phyloP scores from a whole-genome alignment of 2,888 invertebrate genomes.

The Octonoba sinensis region DNA sequence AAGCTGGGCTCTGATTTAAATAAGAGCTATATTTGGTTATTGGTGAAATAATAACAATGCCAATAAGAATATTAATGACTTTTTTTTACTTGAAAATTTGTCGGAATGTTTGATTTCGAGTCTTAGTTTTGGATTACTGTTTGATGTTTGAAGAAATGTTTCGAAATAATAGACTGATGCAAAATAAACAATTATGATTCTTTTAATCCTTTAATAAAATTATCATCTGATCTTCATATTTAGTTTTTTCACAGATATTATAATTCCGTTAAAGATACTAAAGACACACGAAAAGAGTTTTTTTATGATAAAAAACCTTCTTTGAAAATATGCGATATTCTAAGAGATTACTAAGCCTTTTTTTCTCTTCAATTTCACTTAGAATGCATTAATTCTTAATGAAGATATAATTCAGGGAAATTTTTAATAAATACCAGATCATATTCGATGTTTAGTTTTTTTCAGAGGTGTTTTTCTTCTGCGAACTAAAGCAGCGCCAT shows the following conservation, averaged over 20 bases:
- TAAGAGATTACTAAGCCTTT: conserved; percentile 34
- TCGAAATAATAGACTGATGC: conserved; percentile 45
- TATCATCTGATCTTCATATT: conserved; percentile 26
- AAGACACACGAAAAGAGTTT: conserved; percentile 20
- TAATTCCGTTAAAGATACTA: conserved; percentile 48
- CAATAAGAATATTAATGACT: conserved; percentile 38
- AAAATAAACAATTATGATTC: conserved; percentile 48
- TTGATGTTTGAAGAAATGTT: conserved; percentile 41
- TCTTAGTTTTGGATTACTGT: conserved; percentile 27
- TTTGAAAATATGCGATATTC: conserved; percentile 44
- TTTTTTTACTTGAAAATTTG: background rate
- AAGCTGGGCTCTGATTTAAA: conserved; percentile 3
- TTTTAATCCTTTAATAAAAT: conserved; percentile 49
- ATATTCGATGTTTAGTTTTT: conserved; percentile 27
- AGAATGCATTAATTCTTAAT: conserved; percentile 56
- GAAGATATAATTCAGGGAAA: conserved; percentile 55
- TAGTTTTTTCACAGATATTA: background rate
- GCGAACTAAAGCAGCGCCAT: conserved; percentile 16
- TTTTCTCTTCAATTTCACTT: conserved; percentile 6
- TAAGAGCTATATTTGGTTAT: conserved; percentile 7
- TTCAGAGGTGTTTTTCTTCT: conserved; percentile 9
- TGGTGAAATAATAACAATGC: conserved; percentile 53
- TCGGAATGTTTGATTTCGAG: conserved; percentile 44
- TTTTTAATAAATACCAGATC: conserved; percentile 61
- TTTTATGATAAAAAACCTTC: conserved; percentile 49